phyloP scores from a whole-genome alignment of 2,888 invertebrate species.

The Achlya flavicornis region DNA sequence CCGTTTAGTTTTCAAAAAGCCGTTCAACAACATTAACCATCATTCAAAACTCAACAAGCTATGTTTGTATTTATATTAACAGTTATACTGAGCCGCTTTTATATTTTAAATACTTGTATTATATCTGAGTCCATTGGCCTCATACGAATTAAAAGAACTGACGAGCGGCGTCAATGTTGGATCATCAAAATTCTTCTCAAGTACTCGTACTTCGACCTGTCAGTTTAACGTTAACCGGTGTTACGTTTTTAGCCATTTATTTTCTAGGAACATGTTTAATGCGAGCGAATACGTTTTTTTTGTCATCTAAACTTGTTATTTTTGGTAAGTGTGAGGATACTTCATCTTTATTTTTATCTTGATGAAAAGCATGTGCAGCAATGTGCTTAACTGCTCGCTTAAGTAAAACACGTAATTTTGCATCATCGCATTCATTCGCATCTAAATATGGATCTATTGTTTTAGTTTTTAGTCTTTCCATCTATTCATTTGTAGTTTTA shows the following conservation, averaged over 20 bases:
- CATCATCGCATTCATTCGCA: neutral
- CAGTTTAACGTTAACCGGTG: constrained; percentile 11
- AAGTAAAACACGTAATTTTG: neutral
- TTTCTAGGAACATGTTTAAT: neutral
- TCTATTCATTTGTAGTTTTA: too few relatives aligned
- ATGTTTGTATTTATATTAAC: neutral
- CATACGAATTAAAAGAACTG: neutral
- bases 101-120: constrained; percentile 2
- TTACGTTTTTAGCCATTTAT: constrained; percentile 8
- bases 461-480: neutral
- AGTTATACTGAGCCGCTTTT: constrained; percentile 1
- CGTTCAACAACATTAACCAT: neutral
- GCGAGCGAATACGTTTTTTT: neutral
- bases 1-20: constrained; percentile 1
- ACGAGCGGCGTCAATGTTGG: neutral
- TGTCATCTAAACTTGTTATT: neutral
- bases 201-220: neutral
- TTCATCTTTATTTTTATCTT: neutral
- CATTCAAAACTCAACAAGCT: neutral
- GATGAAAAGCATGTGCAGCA: neutral
- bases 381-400: neutral
- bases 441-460: neutral
- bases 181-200: constrained; percentile 10
- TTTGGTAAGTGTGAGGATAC: neutral
- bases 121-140: neutral